Percentiles rank a stretch among this genome's conserved stretches.
phyloP scores from a whole-genome alignment of 1,140 invertebrate genomes.

The Cydia fagiglandana region DNA sequence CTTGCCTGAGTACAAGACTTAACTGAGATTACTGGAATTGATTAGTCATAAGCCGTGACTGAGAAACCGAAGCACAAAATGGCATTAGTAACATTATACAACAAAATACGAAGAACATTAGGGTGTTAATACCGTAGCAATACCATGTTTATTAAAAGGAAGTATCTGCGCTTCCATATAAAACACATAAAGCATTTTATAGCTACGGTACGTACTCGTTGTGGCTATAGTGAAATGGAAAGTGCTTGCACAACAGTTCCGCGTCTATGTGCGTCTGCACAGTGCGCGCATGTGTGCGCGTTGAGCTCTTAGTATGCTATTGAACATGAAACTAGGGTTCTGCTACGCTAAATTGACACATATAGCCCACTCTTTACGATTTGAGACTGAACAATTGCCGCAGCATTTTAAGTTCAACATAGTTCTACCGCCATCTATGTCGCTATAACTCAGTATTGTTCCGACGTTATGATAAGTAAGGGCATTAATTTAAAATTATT shows the following conservation, averaged over 20 bases:
- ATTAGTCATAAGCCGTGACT: neutral
- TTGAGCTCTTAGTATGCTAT: conserved; percentile 40
- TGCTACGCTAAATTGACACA: neutral
- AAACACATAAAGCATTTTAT: conserved; percentile 14
- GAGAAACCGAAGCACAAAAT: neutral
- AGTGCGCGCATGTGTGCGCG: conserved; percentile 44
- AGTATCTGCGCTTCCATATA: conserved; percentile 6
- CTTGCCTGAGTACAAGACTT: no score
- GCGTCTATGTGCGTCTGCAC: conserved; percentile 42
- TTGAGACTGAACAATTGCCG: neutral
- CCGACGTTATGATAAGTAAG: no score
- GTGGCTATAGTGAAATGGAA: conserved; percentile 71
- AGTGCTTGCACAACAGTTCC: conserved; percentile 71
- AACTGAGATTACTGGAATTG: neutral
- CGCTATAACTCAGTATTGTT: no score
- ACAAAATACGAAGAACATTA: neutral
- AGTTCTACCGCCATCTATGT: no score
- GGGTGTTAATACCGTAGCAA: neutral
- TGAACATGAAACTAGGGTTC: conserved; percentile 35
- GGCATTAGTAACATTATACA: neutral
- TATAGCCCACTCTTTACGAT: neutral
- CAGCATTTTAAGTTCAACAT: neutral
- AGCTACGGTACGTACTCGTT: neutral
- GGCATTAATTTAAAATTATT: neutral
- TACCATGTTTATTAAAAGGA: neutral